Evolutionary conservation across 2,888 invertebrate species (phyloP).

Genomic region (Agonopterix arenella): DNA sequence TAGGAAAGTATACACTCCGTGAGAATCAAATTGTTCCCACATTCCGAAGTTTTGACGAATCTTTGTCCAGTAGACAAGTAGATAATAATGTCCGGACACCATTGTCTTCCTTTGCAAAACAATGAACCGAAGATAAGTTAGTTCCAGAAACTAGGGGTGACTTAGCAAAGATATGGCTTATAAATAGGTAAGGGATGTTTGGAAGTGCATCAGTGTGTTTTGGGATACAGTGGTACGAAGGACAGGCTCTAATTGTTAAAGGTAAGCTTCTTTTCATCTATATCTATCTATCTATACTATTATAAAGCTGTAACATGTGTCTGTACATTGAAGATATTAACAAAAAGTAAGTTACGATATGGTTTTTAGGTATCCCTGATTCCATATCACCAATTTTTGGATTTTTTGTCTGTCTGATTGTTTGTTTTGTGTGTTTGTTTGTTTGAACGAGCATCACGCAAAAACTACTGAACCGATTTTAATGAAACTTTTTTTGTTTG

Average conservation of each 20-base stretch:
- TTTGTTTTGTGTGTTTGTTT: no score
- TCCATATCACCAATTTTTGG: no score
- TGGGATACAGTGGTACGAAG: constrained; percentile 17
- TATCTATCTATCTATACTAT: no score
- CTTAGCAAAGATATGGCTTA: constrained; percentile 21
- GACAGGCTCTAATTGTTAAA: constrained; percentile 11
- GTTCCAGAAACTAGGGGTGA: constrained; percentile 23
- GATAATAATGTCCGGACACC: constrained; percentile 16
- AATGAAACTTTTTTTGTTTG: no score
- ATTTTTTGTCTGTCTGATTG: no score
- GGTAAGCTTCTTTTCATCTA: constrained; percentile 36
- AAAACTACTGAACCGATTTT: no score
- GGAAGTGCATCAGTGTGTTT: constrained; percentile 28
- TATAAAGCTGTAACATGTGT: no score
- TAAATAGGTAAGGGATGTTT: constrained; percentile 37
- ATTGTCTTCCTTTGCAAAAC: constrained; percentile 38
- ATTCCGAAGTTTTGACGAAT: constrained; percentile 57
- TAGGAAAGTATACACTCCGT: not conserved
- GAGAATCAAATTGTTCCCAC: constrained; percentile 4
- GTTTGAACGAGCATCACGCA: no score
- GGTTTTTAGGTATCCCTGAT: no score
- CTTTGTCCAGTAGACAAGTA: constrained; percentile 25
- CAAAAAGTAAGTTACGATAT: no score
- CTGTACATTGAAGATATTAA: no score
- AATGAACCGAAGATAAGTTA: constrained; percentile 42